A percentile compares a stretch with the other conserved stretches of the same genome.
These are phyloP conservation scores for Himalopsyche anomala DNA, from an alignment of 2,888 invertebrate species.

Conservation along the genomic window DNA sequence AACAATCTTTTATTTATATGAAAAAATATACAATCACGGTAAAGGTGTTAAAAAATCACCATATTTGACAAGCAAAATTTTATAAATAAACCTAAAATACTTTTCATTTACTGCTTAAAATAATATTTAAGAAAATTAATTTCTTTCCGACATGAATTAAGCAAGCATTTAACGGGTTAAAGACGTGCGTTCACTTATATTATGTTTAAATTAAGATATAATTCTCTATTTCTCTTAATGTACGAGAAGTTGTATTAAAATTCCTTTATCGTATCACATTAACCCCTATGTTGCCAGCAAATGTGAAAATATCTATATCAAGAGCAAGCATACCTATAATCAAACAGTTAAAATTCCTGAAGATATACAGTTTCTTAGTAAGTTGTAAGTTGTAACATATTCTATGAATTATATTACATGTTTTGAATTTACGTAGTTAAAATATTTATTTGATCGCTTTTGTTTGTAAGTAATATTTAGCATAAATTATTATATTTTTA, in stretches of 20 bases:
- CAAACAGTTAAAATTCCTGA: constrained; percentile 23
- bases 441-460: too few relatives aligned
- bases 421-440: too few relatives aligned
- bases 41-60: too few relatives aligned
- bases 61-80: too few relatives aligned
- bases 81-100: too few relatives aligned
- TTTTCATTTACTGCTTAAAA: too few relatives aligned
- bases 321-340: not conserved
- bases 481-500: too few relatives aligned
- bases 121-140: not conserved
- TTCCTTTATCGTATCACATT: constrained; percentile 51
- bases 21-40: too few relatives aligned
- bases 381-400: not conserved
- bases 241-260: constrained; percentile 55
- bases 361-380: too few relatives aligned
- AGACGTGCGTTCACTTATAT: not conserved
- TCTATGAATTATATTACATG: not conserved
- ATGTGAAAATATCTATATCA: not conserved
- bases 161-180: not conserved
- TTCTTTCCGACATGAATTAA: not conserved
- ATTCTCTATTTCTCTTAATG: constrained; percentile 37
- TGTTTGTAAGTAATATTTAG: too few relatives aligned
- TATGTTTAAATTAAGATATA: constrained; percentile 32
- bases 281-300: constrained; percentile 6
- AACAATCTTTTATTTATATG: too few relatives aligned